Conservation (phyloP, 2,797 vertebrate genomes). For the Melanotaenia nigrans region DNA sequence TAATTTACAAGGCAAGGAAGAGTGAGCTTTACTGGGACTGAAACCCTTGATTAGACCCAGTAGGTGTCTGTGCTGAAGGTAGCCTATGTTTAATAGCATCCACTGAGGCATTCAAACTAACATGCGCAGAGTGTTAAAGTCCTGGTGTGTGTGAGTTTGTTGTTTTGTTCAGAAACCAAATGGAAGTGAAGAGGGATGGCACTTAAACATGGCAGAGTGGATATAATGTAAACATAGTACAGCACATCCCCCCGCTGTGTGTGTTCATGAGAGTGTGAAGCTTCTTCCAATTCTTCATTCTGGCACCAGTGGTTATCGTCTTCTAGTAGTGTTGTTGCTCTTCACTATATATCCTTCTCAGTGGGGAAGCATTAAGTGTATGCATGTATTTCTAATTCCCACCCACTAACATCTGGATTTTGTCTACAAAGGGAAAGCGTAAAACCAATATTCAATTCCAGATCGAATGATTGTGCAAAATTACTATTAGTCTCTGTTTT, state of each 20-base stretch:
- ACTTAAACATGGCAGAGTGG: slow-evolving; percentile 69
- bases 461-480: neutral
- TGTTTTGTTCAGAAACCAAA: slow-evolving; percentile 48
- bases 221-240: slow-evolving; percentile 65
- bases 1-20: slow-evolving; percentile 56
- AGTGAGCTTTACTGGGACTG: slow-evolving; percentile 41
- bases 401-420: slow-evolving; percentile 1
- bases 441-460: neutral
- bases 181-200: slow-evolving; percentile 47
- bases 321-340: slow-evolving; percentile 55
- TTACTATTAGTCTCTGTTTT: neutral
- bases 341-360: slow-evolving; percentile 26
- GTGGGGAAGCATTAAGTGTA: slow-evolving; percentile 32
- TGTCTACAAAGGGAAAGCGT: neutral
- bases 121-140: slow-evolving; percentile 55
- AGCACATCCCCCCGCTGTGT: slow-evolving; percentile 61
- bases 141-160: slow-evolving; percentile 53
- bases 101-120: slow-evolving; percentile 52
- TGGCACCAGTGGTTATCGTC: slow-evolving; percentile 47
- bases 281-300: slow-evolving; percentile 54
- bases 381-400: slow-evolving; percentile 12
- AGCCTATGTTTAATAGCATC: slow-evolving; percentile 52
- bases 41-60: slow-evolving; percentile 71
- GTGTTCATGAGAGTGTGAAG: slow-evolving; percentile 71
- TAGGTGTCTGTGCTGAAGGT: slow-evolving; percentile 60